Conservation (phyloP, 2,888 invertebrate genomes). For the Sesamia inferens region DNA sequence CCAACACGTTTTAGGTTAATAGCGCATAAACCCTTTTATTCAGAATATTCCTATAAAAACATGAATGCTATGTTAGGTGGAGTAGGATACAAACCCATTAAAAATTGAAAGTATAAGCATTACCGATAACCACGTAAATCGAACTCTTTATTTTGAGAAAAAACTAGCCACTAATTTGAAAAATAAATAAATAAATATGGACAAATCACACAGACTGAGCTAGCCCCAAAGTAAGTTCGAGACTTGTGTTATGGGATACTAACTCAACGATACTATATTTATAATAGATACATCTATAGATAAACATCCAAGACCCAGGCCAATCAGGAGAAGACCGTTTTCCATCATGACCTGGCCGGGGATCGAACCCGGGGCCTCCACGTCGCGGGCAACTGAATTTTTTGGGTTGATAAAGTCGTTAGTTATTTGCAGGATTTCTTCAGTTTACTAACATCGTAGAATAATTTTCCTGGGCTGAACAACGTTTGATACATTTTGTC, state of each 20-base stretch:
- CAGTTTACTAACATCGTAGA: not conserved
- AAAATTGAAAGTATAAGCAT: slow-evolving; percentile 16
- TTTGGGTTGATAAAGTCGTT: slow-evolving; percentile 5
- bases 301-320: too few relatives aligned
- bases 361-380: too few relatives aligned
- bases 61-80: slow-evolving; percentile 12
- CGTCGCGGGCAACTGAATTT: slow-evolving; percentile 14
- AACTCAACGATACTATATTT: too few relatives aligned
- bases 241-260: too few relatives aligned
- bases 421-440: slow-evolving; percentile 16
- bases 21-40: slow-evolving; percentile 35
- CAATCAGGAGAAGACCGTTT: too few relatives aligned
- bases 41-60: slow-evolving; percentile 19
- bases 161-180: slow-evolving; percentile 22
- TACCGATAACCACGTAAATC: slow-evolving; percentile 6
- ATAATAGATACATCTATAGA: too few relatives aligned
- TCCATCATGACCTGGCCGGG: too few relatives aligned
- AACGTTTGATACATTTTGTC: not conserved
- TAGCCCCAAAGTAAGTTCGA: too few relatives aligned
- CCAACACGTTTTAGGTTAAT: slow-evolving; percentile 23
- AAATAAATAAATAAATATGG: too few relatives aligned
- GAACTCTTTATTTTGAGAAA: slow-evolving; percentile 2
- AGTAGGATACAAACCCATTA: slow-evolving; percentile 5
- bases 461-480: not conserved
- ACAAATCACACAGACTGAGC: too few relatives aligned